These are phyloP conservation scores for Triops cancriformis DNA, from an alignment of 1,140 invertebrate genomes.

Conservation along the genomic window DNA sequence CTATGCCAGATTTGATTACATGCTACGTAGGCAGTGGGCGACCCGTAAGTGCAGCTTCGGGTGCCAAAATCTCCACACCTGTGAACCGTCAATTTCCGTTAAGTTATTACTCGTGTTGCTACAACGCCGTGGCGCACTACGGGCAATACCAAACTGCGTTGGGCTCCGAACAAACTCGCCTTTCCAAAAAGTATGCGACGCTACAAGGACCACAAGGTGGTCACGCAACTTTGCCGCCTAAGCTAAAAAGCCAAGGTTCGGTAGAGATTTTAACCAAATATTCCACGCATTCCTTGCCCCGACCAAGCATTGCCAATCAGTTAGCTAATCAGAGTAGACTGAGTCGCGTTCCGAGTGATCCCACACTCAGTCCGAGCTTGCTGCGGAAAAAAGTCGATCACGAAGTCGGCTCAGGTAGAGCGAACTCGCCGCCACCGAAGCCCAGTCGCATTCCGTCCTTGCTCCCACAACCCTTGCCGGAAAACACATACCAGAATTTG, in stretches of 20 bases:
- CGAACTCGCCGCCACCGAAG: constrained; percentile 55
- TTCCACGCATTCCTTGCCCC: constrained; percentile 49
- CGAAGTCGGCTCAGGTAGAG: constrained; percentile 30
- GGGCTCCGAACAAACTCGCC: constrained; percentile 22
- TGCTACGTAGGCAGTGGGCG: constrained; percentile 85
- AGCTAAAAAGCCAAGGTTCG: background rate
- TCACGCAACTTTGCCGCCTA: background rate
- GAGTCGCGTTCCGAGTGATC: constrained; percentile 49
- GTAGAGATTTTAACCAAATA: constrained; percentile 38
- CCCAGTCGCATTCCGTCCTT: constrained; percentile 53
- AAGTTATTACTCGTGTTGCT: constrained; percentile 53
- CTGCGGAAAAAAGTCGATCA: constrained; percentile 36
- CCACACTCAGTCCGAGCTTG: constrained; percentile 44
- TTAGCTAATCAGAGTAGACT: constrained; percentile 36
- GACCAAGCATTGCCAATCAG: constrained; percentile 38
- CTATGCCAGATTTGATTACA: constrained; percentile 85
- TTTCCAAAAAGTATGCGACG: background rate
- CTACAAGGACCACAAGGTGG: background rate
- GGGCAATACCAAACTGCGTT: background rate
- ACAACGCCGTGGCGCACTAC: constrained; percentile 38
- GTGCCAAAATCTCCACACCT: constrained; percentile 72
- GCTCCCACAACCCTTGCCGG: constrained; percentile 29
- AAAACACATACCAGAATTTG: constrained; percentile 29
- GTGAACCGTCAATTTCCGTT: constrained; percentile 60
- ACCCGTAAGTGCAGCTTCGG: constrained; percentile 76